Conservation (phyloP, 2,797 vertebrate species). For the Premnoplex brunnescens region DNA sequence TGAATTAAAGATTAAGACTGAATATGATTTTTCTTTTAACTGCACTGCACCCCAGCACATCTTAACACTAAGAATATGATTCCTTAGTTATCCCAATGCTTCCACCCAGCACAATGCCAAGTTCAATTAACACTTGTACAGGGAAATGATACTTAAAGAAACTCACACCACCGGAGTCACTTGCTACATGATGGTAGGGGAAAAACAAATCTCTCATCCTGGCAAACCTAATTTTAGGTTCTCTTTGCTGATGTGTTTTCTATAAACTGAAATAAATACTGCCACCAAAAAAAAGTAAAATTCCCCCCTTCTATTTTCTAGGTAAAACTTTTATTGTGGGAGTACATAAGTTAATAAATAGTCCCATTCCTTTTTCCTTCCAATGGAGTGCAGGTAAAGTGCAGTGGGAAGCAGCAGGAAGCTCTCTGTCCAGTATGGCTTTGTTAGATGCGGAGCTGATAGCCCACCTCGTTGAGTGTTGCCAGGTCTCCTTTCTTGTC, state of each 20-base stretch:
- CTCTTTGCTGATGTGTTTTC: constrained; percentile 25
- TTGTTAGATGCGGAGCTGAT: constrained; percentile 93
- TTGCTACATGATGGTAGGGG: constrained; percentile 15
- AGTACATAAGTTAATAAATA: constrained; percentile 59
- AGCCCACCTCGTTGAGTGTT: constrained; percentile 88
- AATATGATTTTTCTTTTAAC: not conserved
- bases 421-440: constrained; percentile 1
- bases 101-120: constrained; percentile 38
- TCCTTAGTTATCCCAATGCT: constrained; percentile 25
- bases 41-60: constrained; percentile 47
- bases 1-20: constrained; percentile 67
- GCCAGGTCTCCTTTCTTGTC: constrained; percentile 91
- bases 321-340: constrained; percentile 53
- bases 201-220: not conserved
- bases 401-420: constrained; percentile 72
- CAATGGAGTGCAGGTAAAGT: constrained; percentile 66
- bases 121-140: constrained; percentile 30
- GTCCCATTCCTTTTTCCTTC: constrained; percentile 47
- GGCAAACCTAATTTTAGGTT: not conserved
- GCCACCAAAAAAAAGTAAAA: constrained; percentile 13
- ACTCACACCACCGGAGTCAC: not conserved
- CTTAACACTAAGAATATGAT: constrained; percentile 11
- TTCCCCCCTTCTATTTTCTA: constrained; percentile 18
- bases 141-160: constrained; percentile 21
- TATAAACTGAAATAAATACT: constrained; percentile 19